Evolutionary conservation across 2,888 invertebrate genomes (phyloP).

Genomic region (Leptinotarsa juncta): DNA sequence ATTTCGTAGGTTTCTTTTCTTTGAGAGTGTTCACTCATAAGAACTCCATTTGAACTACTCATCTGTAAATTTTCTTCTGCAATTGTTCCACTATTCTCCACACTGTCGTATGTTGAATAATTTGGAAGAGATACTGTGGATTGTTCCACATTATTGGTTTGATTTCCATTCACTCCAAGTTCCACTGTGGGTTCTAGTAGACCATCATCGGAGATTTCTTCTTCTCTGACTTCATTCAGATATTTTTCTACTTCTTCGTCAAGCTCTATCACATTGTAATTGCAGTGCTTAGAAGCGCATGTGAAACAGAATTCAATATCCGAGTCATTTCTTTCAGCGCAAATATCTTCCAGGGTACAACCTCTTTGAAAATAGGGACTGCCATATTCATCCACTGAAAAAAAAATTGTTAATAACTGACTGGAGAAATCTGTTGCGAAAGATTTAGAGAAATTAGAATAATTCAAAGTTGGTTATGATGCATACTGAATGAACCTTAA

Average conservation of each 20-base stretch:
- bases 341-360: conserved; percentile 28
- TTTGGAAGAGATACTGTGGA: background rate
- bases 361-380: conserved; percentile 30
- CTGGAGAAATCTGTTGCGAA: too few species aligned
- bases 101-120: too few species aligned
- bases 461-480: too few species aligned
- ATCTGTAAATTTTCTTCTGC: too few species aligned
- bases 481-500: too few species aligned
- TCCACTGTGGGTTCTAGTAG: background rate
- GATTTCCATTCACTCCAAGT: background rate
- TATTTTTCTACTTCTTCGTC: conserved; percentile 34
- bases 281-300: conserved; percentile 33
- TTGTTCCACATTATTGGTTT: background rate
- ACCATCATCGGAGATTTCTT: background rate
- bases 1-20: too few species aligned
- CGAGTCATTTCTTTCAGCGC: conserved; percentile 15
- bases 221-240: conserved; percentile 23
- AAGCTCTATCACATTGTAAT: conserved; percentile 32
- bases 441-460: too few species aligned
- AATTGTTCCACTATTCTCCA: too few species aligned
- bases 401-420: background rate
- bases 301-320: conserved; percentile 37
- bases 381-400: conserved; percentile 33
- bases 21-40: too few species aligned
- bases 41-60: too few species aligned